Evolutionary conservation across 2,797 vertebrate species (phyloP).

Genomic region (Cuculus canorus): DNA sequence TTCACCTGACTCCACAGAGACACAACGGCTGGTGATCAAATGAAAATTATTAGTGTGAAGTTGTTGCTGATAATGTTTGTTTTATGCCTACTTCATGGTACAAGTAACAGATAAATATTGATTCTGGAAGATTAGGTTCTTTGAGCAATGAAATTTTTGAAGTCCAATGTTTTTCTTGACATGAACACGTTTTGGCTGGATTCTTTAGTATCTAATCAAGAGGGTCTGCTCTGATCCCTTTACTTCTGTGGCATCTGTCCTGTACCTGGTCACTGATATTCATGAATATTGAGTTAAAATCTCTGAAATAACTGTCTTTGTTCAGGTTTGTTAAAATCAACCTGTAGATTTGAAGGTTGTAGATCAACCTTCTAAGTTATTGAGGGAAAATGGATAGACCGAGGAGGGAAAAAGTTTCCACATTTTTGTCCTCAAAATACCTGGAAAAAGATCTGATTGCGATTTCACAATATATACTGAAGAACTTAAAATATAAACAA

Average conservation of each 20-base stretch:
- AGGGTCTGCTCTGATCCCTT: not conserved
- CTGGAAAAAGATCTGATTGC: not conserved
- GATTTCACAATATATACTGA: not conserved
- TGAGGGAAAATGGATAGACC: not conserved
- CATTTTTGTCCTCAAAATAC: not conserved
- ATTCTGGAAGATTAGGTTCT: not conserved
- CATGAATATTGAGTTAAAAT: not conserved
- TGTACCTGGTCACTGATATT: not conserved
- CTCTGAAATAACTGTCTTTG: not conserved
- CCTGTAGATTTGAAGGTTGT: no score
- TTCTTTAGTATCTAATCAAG: not conserved
- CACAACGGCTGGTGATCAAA: not conserved
- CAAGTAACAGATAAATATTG: not conserved
- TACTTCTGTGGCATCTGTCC: not conserved
- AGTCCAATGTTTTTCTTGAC: not conserved
- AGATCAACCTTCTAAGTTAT: not conserved
- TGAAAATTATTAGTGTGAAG: not conserved
- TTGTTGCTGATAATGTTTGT: not conserved
- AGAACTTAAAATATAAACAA: not conserved
- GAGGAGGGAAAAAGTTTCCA: not conserved
- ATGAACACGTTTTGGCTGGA: fast-evolving
- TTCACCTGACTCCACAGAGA: not conserved
- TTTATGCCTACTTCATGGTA: not conserved
- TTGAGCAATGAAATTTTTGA: not conserved
- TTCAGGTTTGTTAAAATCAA: not conserved